Evolutionary conservation across 2,888 invertebrate genomes (phyloP).

Genomic region (Anoncus sp.): DNA sequence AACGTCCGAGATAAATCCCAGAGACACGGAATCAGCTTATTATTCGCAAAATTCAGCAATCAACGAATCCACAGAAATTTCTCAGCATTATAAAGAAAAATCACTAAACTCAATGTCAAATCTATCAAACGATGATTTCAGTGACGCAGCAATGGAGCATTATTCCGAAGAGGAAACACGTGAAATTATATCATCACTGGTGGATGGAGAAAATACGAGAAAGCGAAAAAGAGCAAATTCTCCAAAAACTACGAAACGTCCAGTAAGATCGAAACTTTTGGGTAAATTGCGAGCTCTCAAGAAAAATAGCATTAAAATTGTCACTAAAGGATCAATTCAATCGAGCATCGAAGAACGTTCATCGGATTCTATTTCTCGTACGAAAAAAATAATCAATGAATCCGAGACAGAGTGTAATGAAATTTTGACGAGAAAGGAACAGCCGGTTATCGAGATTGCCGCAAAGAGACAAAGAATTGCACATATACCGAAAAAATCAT

Average conservation of each 20-base stretch:
- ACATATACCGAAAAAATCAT: slow-evolving; percentile 67
- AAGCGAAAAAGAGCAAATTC: slow-evolving; percentile 45
- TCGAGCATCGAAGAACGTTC: not conserved
- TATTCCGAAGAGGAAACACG: slow-evolving; percentile 1
- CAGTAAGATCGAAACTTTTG: slow-evolving; percentile 60
- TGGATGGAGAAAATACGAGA: not conserved
- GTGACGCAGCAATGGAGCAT: not conserved
- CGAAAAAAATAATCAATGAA: slow-evolving; percentile 6
- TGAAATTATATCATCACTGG: no score
- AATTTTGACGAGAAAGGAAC: not conserved
- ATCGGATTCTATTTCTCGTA: not conserved
- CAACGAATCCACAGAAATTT: slow-evolving; percentile 4
- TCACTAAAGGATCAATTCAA: slow-evolving; percentile 4
- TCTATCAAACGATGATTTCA: not conserved
- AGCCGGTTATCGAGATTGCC: slow-evolving; percentile 32
- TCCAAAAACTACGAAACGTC: slow-evolving; percentile 15
- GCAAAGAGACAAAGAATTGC: slow-evolving; percentile 71
- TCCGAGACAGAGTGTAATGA: not conserved
- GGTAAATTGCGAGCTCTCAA: slow-evolving; percentile 69
- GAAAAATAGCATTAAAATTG: slow-evolving; percentile 53
- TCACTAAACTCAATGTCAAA: not conserved
- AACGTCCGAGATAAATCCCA: not conserved
- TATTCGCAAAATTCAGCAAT: not conserved
- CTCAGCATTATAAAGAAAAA: not conserved
- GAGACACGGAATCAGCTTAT: not conserved